These are phyloP conservation scores for Philopotamus ludificatus DNA, from an alignment of 1,140 invertebrate species.

Conservation along the genomic window DNA sequence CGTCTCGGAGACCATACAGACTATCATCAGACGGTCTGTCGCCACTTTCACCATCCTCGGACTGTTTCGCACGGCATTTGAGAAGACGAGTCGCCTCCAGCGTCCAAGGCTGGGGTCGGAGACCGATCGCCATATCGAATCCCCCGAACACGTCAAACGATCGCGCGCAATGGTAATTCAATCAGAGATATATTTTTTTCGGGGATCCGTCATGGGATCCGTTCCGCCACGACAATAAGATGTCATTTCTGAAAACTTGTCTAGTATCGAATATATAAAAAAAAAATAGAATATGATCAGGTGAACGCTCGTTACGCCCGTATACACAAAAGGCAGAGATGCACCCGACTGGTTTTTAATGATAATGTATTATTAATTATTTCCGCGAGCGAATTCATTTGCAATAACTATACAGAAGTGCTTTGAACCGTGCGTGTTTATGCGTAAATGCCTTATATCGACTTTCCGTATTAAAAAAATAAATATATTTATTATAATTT, in stretches of 20 bases:
- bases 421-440: not conserved
- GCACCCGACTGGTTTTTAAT: conserved; percentile 13
- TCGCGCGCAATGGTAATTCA: not conserved
- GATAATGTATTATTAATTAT: conserved; percentile 17
- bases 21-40: conserved; percentile 16
- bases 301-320: conserved; percentile 9
- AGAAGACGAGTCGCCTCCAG: not conserved
- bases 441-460: no score
- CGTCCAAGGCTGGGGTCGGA: not conserved
- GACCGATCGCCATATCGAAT: conserved; percentile 7
- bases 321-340: conserved; percentile 1
- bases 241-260: no score
- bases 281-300: not conserved
- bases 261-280: no score
- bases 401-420: not conserved
- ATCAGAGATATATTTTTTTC: no score
- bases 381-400: conserved; percentile 9
- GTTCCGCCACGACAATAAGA: no score
- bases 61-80: conserved; percentile 9
- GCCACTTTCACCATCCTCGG: conserved; percentile 20
- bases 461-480: no score
- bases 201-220: no score
- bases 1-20: no score
- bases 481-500: no score
- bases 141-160: not conserved